These are phyloP conservation scores for Sarotherodon lohbergeri DNA, from an alignment of 2,113 vertebrate species.

Conservation along the genomic window DNA sequence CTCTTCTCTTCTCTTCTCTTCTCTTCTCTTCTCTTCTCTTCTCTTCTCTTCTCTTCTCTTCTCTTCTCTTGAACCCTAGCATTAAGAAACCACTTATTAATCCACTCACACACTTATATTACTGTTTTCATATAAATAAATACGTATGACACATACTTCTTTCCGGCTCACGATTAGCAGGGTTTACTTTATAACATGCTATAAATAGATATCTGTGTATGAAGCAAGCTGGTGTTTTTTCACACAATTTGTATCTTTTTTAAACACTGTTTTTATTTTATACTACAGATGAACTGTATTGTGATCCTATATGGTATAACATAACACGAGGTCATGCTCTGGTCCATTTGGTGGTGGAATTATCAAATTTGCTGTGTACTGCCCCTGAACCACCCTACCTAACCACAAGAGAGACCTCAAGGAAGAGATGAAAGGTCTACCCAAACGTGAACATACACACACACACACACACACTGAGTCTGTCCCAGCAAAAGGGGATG, in stretches of 20 bases:
- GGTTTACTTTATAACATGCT: neutral
- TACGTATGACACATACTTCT: neutral
- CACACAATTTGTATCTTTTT: neutral
- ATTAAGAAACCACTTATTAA: neutral
- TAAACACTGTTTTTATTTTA: neutral
- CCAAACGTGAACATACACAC: constrained; percentile 51
- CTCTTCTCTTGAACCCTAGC: neutral
- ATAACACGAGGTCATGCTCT: constrained; percentile 66
- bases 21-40: neutral
- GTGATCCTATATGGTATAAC: neutral
- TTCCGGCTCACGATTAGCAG: neutral
- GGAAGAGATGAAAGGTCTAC: constrained; percentile 47
- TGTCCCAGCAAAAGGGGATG: constrained; percentile 67
- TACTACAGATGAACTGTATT: neutral
- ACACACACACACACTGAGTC: constrained; percentile 13
- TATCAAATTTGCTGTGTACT: constrained; percentile 90
- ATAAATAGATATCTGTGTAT: neutral
- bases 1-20: neutral
- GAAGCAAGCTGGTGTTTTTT: neutral
- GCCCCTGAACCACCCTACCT: constrained; percentile 85
- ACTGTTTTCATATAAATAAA: neutral
- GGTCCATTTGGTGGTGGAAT: constrained; percentile 87
- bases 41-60: neutral
- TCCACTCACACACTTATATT: neutral
- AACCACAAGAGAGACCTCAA: constrained; percentile 70